These are phyloP conservation scores for Chrysolina oricalcia DNA, from an alignment of 2,888 invertebrate species.

Conservation along the genomic window DNA sequence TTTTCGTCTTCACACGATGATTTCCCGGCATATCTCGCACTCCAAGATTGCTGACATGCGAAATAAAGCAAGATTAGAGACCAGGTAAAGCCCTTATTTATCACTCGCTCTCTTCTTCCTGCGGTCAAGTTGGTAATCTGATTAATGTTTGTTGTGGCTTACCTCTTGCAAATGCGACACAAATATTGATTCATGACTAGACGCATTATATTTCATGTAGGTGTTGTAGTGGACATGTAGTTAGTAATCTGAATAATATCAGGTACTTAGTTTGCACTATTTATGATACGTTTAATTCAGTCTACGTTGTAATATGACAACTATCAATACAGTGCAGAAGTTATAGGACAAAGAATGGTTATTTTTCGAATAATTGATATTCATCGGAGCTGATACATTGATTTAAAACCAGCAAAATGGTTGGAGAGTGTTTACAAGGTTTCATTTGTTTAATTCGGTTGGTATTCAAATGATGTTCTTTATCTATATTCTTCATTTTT, in stretches of 20 bases:
- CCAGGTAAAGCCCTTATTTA: neutral
- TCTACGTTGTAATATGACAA: neutral
- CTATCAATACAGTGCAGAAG: too few species aligned
- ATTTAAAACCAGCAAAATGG: too few species aligned
- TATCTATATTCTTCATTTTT: too few species aligned
- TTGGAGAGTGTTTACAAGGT: too few species aligned
- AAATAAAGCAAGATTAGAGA: neutral
- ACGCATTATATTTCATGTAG: slow-evolving; percentile 31
- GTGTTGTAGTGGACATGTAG: slow-evolving; percentile 18
- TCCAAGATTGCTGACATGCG: neutral
- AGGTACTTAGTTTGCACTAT: slow-evolving; percentile 3
- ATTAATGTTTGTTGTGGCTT: neutral
- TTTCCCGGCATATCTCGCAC: neutral
- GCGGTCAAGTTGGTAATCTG: neutral
- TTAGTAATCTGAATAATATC: slow-evolving; percentile 10
- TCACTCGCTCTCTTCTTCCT: neutral
- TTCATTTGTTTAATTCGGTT: too few species aligned
- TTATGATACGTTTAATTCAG: neutral
- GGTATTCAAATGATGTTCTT: too few species aligned
- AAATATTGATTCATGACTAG: neutral
- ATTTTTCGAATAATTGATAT: too few species aligned
- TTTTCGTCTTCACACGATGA: neutral
- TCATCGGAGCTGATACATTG: too few species aligned
- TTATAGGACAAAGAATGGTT: too few species aligned
- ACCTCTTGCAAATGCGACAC: slow-evolving; percentile 3